Percentiles rank a stretch among this genome's conserved stretches.
Conservation (phyloP, 2,113 vertebrate species). For the Tachycineta bicolor region DNA sequence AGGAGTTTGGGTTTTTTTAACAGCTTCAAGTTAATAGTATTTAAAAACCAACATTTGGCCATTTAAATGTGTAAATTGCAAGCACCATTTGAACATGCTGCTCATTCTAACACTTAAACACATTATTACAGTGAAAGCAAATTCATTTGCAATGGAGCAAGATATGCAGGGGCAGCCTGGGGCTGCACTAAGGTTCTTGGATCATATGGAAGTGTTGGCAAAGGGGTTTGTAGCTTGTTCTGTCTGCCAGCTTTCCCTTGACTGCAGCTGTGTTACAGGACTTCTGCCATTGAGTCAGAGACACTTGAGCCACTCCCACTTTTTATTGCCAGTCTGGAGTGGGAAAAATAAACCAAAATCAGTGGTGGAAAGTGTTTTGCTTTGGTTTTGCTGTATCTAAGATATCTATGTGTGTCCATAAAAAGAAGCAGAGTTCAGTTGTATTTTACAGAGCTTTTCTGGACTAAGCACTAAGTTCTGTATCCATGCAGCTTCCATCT, state of each 20-base stretch:
- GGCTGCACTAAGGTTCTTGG: neutral
- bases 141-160: neutral
- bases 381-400: neutral
- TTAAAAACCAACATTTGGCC: neutral
- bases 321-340: neutral
- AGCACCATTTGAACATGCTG: neutral
- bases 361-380: neutral
- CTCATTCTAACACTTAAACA: neutral
- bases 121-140: neutral
- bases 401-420: neutral
- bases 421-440: neutral
- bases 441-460: neutral
- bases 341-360: neutral
- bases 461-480: neutral
- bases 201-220: neutral
- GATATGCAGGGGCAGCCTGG: neutral
- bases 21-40: neutral
- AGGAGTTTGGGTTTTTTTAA: neutral
- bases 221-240: neutral
- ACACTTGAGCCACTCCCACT: neutral
- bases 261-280: neutral
- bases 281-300: neutral
- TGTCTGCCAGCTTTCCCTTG: conserved; percentile 6
- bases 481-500: neutral
- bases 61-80: neutral